Percentiles rank a stretch among this genome's conserved stretches.
These are phyloP conservation scores for Leptocoma aspasia DNA, from an alignment of 2,113 vertebrate species.

Conservation along the genomic window DNA sequence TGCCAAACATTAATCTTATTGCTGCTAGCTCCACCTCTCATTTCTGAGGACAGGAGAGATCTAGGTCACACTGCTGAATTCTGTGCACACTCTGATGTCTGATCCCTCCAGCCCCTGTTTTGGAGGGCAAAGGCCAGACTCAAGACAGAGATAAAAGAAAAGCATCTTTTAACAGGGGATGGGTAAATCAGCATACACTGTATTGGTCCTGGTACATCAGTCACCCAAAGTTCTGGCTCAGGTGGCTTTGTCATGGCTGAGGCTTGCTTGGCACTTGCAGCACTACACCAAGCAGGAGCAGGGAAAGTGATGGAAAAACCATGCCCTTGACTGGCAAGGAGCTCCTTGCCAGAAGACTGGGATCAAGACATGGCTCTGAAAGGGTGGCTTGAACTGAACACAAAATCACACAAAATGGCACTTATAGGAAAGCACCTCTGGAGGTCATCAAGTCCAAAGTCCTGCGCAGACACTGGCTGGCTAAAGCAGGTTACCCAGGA, in stretches of 20 bases:
- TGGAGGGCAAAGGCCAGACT: background rate
- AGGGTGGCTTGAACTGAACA: background rate
- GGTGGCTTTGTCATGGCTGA: background rate
- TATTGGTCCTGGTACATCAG: background rate
- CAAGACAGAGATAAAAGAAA: background rate
- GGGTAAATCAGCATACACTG: background rate
- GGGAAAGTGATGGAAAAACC: background rate
- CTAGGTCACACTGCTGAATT: background rate
- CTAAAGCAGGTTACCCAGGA: background rate
- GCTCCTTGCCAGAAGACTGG: fast-evolving
- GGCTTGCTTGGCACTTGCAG: background rate
- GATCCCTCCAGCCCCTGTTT: background rate
- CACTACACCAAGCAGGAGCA: background rate
- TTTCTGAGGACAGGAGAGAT: background rate
- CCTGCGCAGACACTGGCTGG: fast-evolving
- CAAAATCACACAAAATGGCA: background rate
- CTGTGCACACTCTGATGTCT: background rate
- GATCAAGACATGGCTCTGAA: background rate
- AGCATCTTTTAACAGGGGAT: background rate
- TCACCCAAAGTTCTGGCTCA: background rate
- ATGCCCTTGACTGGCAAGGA: background rate
- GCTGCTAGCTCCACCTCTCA: background rate
- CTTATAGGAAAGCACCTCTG: background rate
- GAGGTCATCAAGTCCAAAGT: background rate
- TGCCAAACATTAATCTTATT: background rate